phyloP scores from a whole-genome alignment of 2,888 invertebrate genomes.

The Dendrolimus houi region DNA sequence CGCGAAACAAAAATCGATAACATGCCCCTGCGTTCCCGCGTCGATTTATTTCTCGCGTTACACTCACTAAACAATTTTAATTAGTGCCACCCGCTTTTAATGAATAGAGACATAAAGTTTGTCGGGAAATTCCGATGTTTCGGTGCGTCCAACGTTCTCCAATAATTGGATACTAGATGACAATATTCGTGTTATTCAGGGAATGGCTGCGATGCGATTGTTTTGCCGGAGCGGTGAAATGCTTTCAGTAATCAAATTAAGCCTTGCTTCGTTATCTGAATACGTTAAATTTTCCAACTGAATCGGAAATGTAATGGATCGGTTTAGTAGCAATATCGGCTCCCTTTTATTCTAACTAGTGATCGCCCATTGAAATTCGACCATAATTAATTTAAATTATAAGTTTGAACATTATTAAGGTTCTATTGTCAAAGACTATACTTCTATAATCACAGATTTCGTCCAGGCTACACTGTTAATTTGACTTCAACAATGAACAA shows the following conservation, averaged over 20 bases:
- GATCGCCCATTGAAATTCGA: no score
- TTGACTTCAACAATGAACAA: no score
- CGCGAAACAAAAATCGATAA: slow-evolving; percentile 32
- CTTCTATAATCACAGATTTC: no score
- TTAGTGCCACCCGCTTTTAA: slow-evolving; percentile 45
- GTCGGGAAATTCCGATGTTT: slow-evolving; percentile 31
- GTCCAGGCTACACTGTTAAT: no score
- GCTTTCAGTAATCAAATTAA: background rate
- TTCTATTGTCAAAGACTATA: no score
- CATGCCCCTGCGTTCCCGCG: slow-evolving; percentile 27
- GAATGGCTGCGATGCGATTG: background rate
- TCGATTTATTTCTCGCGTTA: slow-evolving; percentile 48
- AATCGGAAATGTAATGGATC: background rate
- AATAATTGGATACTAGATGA: slow-evolving; percentile 60
- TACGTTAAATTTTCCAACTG: background rate
- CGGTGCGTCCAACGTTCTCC: slow-evolving; percentile 22
- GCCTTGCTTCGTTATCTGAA: background rate
- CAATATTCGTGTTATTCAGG: slow-evolving; percentile 26
- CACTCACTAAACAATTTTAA: slow-evolving; percentile 55
- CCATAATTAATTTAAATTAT: no score
- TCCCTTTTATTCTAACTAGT: background rate
- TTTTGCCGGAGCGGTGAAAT: background rate
- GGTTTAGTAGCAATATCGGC: background rate
- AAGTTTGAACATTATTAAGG: no score
- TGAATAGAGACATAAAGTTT: slow-evolving; percentile 59